Evolutionary conservation across 2,797 vertebrate genomes (phyloP).

Genomic region (Austrolebias charrua): DNA sequence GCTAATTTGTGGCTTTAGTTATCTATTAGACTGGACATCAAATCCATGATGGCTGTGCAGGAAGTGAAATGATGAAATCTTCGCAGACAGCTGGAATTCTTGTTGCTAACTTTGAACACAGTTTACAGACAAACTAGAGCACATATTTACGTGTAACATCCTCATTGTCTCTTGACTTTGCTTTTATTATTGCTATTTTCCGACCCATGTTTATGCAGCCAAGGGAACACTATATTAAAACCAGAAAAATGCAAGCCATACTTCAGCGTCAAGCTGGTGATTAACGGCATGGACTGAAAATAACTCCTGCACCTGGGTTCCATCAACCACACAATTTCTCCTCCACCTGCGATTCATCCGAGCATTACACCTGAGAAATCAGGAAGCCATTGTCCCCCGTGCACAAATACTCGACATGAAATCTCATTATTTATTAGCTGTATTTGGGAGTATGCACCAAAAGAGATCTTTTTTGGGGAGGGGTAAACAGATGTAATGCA

Average conservation of each 20-base stretch:
- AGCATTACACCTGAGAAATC: conserved; percentile 77
- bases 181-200: conserved; percentile 72
- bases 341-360: conserved; percentile 82
- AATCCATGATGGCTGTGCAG: conserved; percentile 52
- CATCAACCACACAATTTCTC: conserved; percentile 58
- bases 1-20: conserved; percentile 10
- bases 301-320: conserved; percentile 75
- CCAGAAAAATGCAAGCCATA: conserved; percentile 69
- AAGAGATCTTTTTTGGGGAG: conserved; percentile 58
- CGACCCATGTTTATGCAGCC: conserved; percentile 60
- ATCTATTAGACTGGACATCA: conserved; percentile 58
- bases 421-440: conserved; percentile 76
- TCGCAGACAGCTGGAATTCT: conserved; percentile 50
- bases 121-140: conserved; percentile 57
- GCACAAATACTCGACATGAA: conserved; percentile 71
- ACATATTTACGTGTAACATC: conserved; percentile 45
- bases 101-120: conserved; percentile 40
- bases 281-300: conserved; percentile 73
- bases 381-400: conserved; percentile 66
- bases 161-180: conserved; percentile 63
- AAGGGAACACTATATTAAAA: conserved; percentile 76
- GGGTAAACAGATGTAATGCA: conserved; percentile 69
- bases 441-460: conserved; percentile 52
- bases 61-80: conserved; percentile 63
- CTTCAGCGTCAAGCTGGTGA: conserved; percentile 69